Evolutionary conservation across 2,888 invertebrate species (phyloP), one percentile per base, ranked within the genome.

Genomic region (Noctua comes): DNA sequence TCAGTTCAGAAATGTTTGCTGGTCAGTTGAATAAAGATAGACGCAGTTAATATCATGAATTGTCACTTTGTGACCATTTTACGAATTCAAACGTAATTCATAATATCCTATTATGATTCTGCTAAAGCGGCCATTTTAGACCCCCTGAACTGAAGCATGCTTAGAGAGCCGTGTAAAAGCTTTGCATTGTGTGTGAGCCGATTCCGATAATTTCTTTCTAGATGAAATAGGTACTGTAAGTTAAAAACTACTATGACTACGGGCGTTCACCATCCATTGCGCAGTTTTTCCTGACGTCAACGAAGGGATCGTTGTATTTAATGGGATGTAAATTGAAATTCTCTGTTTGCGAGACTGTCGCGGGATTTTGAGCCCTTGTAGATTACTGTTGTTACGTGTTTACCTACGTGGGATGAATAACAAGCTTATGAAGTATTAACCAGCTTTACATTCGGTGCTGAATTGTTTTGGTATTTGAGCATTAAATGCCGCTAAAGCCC

Each of bases 321-420:
- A 79, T 79, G 79, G 73, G 76, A 85, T 85, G 84, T 76, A 84
- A 79, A 84, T 86, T 83, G 73, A 72, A 84, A 76, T 66, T 84
- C 73, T 71, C 66, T 71, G 73, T 31, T 73, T 43, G 76, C 54
- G 31, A 46, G 68, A 66, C 57, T 46, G 74, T 83, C 46, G 51
- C 48, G 36, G 57, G 51, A 31, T 36, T 51, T 31, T 62, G 43
- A 66, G 69, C 84, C 78, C 64, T 76, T 48, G 70, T 71, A 73
- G 70, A 85, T 85, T 85, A 72, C 21, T 24, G 54, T 74, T 74
- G 43, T 62, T 65, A 46, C 59, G 51, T 51, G 71, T 73, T 62
- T 57, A 57, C 54, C 21, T 21, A 64, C 64, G 70, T 71, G 68
- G n/a, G 57, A 27, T 51, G 57, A 76, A 68, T 71, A 51, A 54